phyloP scores from a whole-genome alignment of 2,888 invertebrate species.

The Selenia dentaria region DNA sequence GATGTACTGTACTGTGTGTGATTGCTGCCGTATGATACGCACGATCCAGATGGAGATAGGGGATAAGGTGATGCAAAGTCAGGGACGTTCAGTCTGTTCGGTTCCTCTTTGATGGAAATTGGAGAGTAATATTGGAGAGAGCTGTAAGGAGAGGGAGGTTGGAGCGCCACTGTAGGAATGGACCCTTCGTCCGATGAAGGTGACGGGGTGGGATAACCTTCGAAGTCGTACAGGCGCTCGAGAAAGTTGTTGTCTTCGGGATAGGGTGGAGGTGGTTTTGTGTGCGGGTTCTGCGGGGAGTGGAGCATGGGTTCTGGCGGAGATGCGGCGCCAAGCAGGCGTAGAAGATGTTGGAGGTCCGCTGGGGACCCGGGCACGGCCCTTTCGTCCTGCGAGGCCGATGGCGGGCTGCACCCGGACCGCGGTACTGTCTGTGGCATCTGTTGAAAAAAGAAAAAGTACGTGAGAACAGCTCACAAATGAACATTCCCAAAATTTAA shows the following conservation, averaged over 20 bases:
- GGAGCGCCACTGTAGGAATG: constrained; percentile 82
- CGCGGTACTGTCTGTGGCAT: constrained; percentile 94
- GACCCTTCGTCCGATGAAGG: constrained; percentile 83
- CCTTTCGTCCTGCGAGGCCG: constrained; percentile 89
- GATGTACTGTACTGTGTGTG: constrained; percentile 79
- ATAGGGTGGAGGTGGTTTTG: constrained; percentile 75
- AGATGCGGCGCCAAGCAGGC: constrained; percentile 77
- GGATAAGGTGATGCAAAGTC: constrained; percentile 80
- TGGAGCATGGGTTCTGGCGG: constrained; percentile 78
- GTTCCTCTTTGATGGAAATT: constrained; percentile 81
- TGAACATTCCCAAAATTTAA: no score
- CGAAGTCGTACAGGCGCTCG: constrained; percentile 79
- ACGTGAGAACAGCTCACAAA: constrained; percentile 20
- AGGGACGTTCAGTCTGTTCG: constrained; percentile 78
- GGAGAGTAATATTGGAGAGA: constrained; percentile 68
- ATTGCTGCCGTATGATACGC: constrained; percentile 77
- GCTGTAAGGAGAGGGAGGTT: constrained; percentile 83
- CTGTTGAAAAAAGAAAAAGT: constrained; percentile 76
- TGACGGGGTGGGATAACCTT: constrained; percentile 76
- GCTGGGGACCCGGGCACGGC: constrained; percentile 84
- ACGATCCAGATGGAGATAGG: constrained; percentile 84
- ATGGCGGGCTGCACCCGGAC: constrained; percentile 90
- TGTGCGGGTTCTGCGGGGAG: constrained; percentile 71
- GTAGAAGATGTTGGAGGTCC: constrained; percentile 74
- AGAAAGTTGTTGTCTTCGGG: constrained; percentile 72